Conservation (phyloP, 2,113 vertebrate genomes). For the Mixornis gularis region DNA sequence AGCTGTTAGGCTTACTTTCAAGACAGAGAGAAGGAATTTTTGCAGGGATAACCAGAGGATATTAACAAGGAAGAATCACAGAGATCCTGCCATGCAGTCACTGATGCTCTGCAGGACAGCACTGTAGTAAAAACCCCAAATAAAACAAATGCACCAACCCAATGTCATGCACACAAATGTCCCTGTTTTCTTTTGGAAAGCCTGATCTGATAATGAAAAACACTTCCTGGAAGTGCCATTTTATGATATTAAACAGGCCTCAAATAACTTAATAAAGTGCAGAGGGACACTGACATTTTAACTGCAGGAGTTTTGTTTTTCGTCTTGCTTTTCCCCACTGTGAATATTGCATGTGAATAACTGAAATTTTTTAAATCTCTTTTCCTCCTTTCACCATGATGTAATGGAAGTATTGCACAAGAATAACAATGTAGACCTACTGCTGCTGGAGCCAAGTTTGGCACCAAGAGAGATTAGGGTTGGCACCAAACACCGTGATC, state of each 20-base stretch:
- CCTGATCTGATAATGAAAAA: background rate
- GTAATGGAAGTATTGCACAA: constrained; percentile 39
- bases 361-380: constrained; percentile 43
- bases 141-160: background rate
- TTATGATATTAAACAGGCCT: background rate
- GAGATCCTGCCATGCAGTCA: background rate
- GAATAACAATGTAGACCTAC: constrained; percentile 26
- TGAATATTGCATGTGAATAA: constrained; percentile 17
- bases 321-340: background rate
- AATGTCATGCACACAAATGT: background rate
- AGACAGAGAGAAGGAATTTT: background rate
- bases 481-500: constrained; percentile 9
- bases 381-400: constrained; percentile 35
- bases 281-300: constrained; percentile 28
- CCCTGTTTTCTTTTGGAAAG: background rate
- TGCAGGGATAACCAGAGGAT: background rate
- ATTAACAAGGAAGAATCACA: background rate
- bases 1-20: background rate
- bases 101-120: background rate
- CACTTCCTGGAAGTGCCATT: background rate
- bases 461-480: constrained; percentile 17
- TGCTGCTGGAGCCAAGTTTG: constrained; percentile 5
- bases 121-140: background rate
- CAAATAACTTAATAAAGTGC: background rate
- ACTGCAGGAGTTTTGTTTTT: constrained; percentile 23